Evolutionary conservation across 2,113 vertebrate genomes (phyloP), one percentile per base, ranked within the genome.

Genomic region (Menidia beryllina): DNA sequence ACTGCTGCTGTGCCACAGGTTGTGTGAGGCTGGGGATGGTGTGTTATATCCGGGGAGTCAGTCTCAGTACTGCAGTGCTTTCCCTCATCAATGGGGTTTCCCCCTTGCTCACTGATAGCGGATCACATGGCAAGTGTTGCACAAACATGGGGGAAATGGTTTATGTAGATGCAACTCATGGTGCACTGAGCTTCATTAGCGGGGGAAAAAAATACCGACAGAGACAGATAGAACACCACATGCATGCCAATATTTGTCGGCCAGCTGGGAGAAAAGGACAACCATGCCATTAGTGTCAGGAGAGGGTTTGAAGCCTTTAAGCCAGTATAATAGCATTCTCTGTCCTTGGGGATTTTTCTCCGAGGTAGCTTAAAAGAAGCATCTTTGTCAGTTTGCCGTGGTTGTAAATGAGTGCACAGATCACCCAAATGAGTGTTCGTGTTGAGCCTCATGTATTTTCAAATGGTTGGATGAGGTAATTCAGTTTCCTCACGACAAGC

Each of bases 41-140:
- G 51, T 7, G 9, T 36, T 11, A 5, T 49, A 70, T 53, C 41
- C 39, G 25, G 54, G 17, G 20, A 56, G 27, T 54, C 25, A 25
- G 24, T 47, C 11, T 39, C 12, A 64, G 73, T 65, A 57, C 89
- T 90, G 91, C 88, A 88, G 81, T 84, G 81, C 71, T 82, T 70
- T 47, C 67, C 69, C 41, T 75, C 59, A 60, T 77, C 75, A 75
- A 43, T 80, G 82, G 85, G 87, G 69, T 76, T 91, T 69, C 75
- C 51, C 88, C 86, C 66, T 52, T 51, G 56, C 67, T 60, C 54
- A 57, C 52, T 63, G 21, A 69, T 48, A 21, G 49, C 27, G 39
- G 59, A 65, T 88, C 85, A 89, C 80, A 60, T 86, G 89, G 85
- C 86, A 67, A 54, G 14, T 38, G 19, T 25, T 61, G 60, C 73